Percentiles rank a stretch among this genome's conserved stretches.
These are phyloP conservation scores for Heterotis niloticus DNA, from an alignment of 2,113 vertebrate genomes.

Conservation along the genomic window DNA sequence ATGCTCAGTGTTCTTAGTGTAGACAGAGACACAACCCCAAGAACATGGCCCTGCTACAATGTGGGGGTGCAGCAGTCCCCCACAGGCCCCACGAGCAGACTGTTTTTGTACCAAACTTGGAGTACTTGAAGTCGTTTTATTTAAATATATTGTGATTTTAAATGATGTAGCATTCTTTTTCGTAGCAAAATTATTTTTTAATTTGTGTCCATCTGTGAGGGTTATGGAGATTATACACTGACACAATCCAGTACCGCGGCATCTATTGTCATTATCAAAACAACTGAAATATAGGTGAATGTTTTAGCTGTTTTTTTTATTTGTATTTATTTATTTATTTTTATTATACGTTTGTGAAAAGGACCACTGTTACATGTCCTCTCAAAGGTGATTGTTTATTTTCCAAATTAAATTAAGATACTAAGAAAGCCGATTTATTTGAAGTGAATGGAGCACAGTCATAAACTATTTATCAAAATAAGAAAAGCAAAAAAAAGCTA, in stretches of 20 bases:
- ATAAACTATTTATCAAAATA: background rate
- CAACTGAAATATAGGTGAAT: background rate
- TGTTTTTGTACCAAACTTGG: conserved; percentile 98
- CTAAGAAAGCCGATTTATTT: no score
- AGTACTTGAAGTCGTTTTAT: conserved; percentile 99
- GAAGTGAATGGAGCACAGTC: no score
- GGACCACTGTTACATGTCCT: no score
- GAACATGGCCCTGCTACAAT: conserved; percentile 92
- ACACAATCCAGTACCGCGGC: background rate
- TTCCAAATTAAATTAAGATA: no score
- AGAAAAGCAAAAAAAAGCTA: no score
- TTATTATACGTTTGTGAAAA: background rate
- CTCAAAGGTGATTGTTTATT: no score
- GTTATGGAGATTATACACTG: background rate
- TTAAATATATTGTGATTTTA: conserved; percentile 93
- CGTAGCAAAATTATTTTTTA: conserved; percentile 99
- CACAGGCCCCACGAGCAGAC: conserved; percentile 88
- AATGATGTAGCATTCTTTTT: conserved; percentile 96
- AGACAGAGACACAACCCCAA: conserved; percentile 81
- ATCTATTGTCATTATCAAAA: background rate
- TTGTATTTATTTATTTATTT: background rate
- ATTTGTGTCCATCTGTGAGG: conserved; percentile 32
- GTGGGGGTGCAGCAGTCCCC: conserved; percentile 91
- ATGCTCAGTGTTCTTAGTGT: conserved; percentile 65
- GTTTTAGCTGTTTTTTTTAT: background rate